Conservation (phyloP, 2,888 invertebrate species). For the Luperina nickerlii region DNA sequence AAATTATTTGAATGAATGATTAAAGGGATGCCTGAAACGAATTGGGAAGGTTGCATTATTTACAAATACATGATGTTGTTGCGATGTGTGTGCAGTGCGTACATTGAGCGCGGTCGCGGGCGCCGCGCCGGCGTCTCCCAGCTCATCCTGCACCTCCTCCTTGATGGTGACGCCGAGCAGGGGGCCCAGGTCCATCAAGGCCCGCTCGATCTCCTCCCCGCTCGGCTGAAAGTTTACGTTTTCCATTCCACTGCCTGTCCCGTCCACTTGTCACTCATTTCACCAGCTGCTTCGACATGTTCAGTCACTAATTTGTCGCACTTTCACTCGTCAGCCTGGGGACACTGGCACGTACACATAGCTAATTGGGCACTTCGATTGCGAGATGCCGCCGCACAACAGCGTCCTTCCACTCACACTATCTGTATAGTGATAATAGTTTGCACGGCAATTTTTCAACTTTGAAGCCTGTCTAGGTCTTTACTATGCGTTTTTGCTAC, state of each 20-base stretch:
- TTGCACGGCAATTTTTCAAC: constrained; percentile 12
- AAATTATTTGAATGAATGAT: not conserved
- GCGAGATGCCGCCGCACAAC: constrained; percentile 75
- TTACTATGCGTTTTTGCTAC: constrained; percentile 19
- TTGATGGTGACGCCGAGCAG: constrained; percentile 88
- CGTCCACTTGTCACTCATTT: constrained; percentile 69
- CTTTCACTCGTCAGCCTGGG: constrained; percentile 83
- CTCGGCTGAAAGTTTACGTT: constrained; percentile 83
- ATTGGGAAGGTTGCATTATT: constrained; percentile 30
- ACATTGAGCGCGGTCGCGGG: constrained; percentile 75
- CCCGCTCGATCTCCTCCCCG: constrained; percentile 87
- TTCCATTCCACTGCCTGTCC: constrained; percentile 79
- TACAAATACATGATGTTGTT: constrained; percentile 52
- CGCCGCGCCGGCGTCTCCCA: constrained; percentile 72
- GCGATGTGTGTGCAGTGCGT: constrained; percentile 57
- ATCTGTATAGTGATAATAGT: constrained; percentile 28
- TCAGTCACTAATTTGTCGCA: constrained; percentile 71
- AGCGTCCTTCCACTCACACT: constrained; percentile 66
- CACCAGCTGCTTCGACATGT: constrained; percentile 75
- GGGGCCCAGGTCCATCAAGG: constrained; percentile 87
- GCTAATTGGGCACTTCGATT: constrained; percentile 78
- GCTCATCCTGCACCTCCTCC: constrained; percentile 85
- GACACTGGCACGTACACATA: constrained; percentile 84
- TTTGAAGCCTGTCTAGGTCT: not conserved
- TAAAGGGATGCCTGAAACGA: not conserved